phyloP scores from a whole-genome alignment of 2,113 vertebrate genomes.

The Pavo muticus region DNA sequence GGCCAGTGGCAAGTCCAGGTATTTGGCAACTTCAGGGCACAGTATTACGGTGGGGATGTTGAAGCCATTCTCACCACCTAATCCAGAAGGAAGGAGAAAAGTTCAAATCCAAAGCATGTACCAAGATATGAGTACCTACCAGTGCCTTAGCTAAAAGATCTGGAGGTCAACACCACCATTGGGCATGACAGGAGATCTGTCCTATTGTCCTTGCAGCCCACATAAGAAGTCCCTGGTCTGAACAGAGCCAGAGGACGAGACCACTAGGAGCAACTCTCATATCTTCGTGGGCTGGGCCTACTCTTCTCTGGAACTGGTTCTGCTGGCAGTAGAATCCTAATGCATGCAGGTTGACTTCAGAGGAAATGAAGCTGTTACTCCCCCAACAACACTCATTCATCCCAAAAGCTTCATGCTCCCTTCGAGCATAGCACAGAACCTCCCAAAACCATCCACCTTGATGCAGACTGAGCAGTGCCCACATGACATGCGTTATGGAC shows the following conservation, averaged over 20 bases:
- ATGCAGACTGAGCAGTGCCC: background rate
- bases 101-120: background rate
- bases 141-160: background rate
- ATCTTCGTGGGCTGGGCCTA: background rate
- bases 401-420: background rate
- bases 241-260: background rate
- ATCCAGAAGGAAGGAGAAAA: background rate
- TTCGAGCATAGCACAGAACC: too few relatives aligned
- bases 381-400: background rate
- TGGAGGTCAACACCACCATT: background rate
- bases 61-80: constrained; percentile 85
- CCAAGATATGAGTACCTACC: background rate
- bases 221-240: background rate
- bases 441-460: too few relatives aligned
- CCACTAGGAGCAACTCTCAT: background rate
- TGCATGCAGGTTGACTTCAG: rapidly evolving
- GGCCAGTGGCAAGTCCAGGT: constrained; percentile 80
- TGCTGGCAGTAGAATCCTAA: background rate
- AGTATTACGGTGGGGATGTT: constrained; percentile 85
- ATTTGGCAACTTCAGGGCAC: constrained; percentile 85
- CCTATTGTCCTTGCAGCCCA: background rate
- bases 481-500: rapidly evolving
- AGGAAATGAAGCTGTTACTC: background rate
- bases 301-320: background rate
- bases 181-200: background rate